These are phyloP conservation scores for human (Homo sapiens) DNA, from an alignment of 2,113 vertebrate species.

Conservation along the genomic window DNA sequence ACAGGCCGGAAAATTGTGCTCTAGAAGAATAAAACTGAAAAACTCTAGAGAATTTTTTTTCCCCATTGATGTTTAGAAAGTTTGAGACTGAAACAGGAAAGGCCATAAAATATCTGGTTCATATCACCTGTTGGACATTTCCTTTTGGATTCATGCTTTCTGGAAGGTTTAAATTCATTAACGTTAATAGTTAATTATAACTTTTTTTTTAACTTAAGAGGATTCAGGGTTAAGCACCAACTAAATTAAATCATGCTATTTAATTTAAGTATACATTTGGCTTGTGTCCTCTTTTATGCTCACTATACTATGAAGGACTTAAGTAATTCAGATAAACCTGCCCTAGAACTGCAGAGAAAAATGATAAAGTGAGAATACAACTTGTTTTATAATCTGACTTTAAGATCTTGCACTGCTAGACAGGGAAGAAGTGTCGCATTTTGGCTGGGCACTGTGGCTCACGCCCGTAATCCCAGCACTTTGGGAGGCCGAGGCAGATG, in stretches of 20 bases:
- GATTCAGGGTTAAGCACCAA: slow-evolving; percentile 80
- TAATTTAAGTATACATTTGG: slow-evolving; percentile 83
- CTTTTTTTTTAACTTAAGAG: slow-evolving; percentile 84
- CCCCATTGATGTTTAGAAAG: slow-evolving; percentile 72
- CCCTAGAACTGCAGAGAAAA: slow-evolving; percentile 71
- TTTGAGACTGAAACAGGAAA: slow-evolving; percentile 68
- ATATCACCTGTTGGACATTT: slow-evolving; percentile 74
- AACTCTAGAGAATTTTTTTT: slow-evolving; percentile 77
- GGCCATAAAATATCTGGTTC: slow-evolving; percentile 44
- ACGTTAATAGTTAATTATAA: slow-evolving; percentile 86
- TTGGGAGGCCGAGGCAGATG: too few relatives aligned
- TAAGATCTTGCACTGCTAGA: not conserved
- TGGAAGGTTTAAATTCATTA: slow-evolving; percentile 85
- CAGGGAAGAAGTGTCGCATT: not conserved
- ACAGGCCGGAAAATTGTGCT: slow-evolving; percentile 47
- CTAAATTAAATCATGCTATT: slow-evolving; percentile 89
- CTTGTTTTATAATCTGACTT: slow-evolving; percentile 30
- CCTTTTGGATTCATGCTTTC: slow-evolving; percentile 86
- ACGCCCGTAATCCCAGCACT: too few relatives aligned
- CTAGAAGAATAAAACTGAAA: slow-evolving; percentile 63
- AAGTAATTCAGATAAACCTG: slow-evolving; percentile 51
- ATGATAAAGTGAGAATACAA: slow-evolving; percentile 16
- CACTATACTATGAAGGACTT: slow-evolving; percentile 56
- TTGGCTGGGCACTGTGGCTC: not conserved
- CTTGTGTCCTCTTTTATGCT: slow-evolving; percentile 71